These are phyloP conservation scores for Falcaria lacertinaria DNA, from an alignment of 2,888 invertebrate genomes.

Conservation along the genomic window DNA sequence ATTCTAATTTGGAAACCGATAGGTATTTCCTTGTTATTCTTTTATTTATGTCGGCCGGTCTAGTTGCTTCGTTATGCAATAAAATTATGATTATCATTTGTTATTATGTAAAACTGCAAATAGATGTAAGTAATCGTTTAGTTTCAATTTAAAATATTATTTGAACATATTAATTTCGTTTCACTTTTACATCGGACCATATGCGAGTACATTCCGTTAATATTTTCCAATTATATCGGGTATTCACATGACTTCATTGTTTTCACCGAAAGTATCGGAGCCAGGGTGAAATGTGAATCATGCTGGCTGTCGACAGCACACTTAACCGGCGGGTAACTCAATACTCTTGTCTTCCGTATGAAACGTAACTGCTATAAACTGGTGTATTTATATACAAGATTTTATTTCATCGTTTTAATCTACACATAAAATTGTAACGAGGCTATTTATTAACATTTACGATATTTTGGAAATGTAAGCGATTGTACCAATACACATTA, in stretches of 20 bases:
- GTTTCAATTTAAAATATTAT: too few relatives aligned
- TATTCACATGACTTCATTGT: slow-evolving; percentile 16
- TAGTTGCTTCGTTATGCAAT: slow-evolving; percentile 9
- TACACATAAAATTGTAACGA: slow-evolving; percentile 31
- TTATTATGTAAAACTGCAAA: too few relatives aligned
- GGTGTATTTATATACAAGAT: slow-evolving; percentile 27
- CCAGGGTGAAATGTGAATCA: slow-evolving; percentile 51
- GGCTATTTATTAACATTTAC: slow-evolving; percentile 20
- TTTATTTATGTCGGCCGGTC: slow-evolving; percentile 12
- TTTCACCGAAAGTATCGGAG: slow-evolving; percentile 31
- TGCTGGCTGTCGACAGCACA: slow-evolving; percentile 42
- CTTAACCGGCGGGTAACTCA: slow-evolving; percentile 52
- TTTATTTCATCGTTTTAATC: slow-evolving; percentile 20
- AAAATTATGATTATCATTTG: slow-evolving; percentile 5
- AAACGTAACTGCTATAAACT: slow-evolving; percentile 30
- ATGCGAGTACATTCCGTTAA: slow-evolving; percentile 25
- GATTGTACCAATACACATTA: slow-evolving; percentile 15
- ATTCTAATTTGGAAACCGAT: slow-evolving; percentile 23
- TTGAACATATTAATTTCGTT: background rate
- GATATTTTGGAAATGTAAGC: slow-evolving; percentile 12
- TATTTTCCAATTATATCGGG: slow-evolving; percentile 21
- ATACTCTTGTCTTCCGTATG: slow-evolving; percentile 42
- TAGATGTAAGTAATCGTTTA: too few relatives aligned
- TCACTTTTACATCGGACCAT: slow-evolving; percentile 2
- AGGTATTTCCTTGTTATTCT: slow-evolving; percentile 26